phyloP scores from a whole-genome alignment of 2,113 vertebrate species.

The Ciconia stormi region DNA sequence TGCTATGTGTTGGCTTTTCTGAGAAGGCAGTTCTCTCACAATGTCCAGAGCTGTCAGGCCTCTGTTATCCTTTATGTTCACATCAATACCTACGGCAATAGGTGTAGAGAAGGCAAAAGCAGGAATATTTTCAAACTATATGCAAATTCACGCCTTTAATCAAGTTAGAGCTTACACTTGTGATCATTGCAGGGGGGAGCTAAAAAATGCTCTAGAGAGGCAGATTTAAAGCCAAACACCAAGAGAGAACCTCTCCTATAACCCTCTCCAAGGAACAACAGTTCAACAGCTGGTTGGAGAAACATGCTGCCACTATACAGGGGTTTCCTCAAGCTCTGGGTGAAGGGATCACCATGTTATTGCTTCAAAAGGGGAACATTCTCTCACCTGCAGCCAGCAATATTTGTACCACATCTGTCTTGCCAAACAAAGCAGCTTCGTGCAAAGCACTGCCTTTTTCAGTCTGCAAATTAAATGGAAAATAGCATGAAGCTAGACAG shows the following conservation, averaged over 20 bases:
- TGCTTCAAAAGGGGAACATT: conserved; percentile 46
- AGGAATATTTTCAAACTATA: neutral
- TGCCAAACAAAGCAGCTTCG: conserved; percentile 96
- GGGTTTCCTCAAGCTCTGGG: neutral
- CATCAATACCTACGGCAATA: conserved; percentile 83
- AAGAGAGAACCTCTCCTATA: neutral
- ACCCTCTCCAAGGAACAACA: neutral
- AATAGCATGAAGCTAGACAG: conserved; percentile 61
- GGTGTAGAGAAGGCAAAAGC: neutral
- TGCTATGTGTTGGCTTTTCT: conserved; percentile 93
- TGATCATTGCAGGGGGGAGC: neutral
- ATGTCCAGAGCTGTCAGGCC: conserved; percentile 91
- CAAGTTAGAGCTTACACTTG: neutral
- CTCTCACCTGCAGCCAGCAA: conserved; percentile 92
- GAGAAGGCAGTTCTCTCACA: conserved; percentile 94
- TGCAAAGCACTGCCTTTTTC: conserved; percentile 99
- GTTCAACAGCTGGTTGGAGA: neutral
- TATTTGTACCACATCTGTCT: conserved; percentile 95
- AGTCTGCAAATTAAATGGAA: conserved; percentile 85
- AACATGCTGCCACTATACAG: neutral
- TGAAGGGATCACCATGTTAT: neutral
- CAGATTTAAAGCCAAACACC: neutral
- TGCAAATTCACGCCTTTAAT: neutral
- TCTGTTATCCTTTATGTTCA: conserved; percentile 88
- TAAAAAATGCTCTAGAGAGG: neutral